A percentile compares a stretch with the other conserved stretches of the same genome.
These are phyloP conservation scores for Heliangelus exortis DNA, from an alignment of 2,797 vertebrate genomes.

Conservation along the genomic window DNA sequence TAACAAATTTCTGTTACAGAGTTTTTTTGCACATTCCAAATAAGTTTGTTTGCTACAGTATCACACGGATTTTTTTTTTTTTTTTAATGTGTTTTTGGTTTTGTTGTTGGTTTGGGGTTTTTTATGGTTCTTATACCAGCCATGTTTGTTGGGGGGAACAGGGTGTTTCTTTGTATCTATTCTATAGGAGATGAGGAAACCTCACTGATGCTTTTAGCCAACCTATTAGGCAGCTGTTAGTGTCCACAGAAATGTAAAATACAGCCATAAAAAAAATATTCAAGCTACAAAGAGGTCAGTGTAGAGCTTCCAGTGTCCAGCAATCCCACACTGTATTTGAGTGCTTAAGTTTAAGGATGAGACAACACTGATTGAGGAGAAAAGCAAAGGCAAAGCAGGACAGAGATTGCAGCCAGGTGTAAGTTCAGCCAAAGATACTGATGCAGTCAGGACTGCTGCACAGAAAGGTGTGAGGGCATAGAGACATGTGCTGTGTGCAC, in stretches of 20 bases:
- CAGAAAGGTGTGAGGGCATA: not conserved
- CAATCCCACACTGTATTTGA: not conserved
- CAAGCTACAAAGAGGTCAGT: not conserved
- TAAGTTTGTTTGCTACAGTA: slow-evolving; percentile 68
- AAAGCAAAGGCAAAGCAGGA: slow-evolving; percentile 28
- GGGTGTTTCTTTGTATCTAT: not conserved
- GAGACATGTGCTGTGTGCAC: not conserved
- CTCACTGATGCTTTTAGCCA: slow-evolving; percentile 67
- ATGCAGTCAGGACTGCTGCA: not conserved
- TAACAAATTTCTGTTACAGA: slow-evolving; percentile 80
- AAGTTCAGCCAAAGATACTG: slow-evolving; percentile 15
- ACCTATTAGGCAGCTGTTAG: slow-evolving; percentile 55
- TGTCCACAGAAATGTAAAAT: not conserved
- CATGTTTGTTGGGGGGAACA: slow-evolving; percentile 55
- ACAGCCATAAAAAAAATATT: not conserved
- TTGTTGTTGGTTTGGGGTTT: not conserved
- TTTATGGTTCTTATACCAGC: slow-evolving; percentile 79
- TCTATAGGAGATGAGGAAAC: slow-evolving; percentile 34
- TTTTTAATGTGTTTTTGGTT: slow-evolving; percentile 41
- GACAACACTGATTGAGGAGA: not conserved
- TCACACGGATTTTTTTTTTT: slow-evolving; percentile 31
- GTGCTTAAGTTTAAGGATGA: not conserved
- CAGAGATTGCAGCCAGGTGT: not conserved
- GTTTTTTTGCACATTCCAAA: slow-evolving; percentile 77
- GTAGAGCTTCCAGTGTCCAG: not conserved